Evolutionary conservation across 1,140 invertebrate genomes (phyloP), one percentile per base, ranked within the genome.

Genomic region (Atta texana): DNA sequence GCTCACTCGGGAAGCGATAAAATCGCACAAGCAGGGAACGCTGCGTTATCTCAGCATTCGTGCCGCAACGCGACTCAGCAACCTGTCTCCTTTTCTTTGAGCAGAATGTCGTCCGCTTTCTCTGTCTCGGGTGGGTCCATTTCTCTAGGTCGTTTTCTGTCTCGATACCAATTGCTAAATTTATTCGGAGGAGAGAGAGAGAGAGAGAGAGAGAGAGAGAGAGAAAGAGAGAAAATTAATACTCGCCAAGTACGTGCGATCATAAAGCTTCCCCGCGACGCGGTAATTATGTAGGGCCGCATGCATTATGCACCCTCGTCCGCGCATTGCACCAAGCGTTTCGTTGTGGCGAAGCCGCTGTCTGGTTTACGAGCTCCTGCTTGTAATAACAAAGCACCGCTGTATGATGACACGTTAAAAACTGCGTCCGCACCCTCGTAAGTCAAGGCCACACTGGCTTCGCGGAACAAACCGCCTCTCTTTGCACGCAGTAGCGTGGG

Each of bases 221-320:
- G 92, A 92, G 44, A 72, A 10, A 76, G 92, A 91, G 88, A 94
- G 92, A 92, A 93, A 94, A 94, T 94, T 94, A 94, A 94, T 94
- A 94, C 92, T 92, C 92, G 87, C 74, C 80, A 81, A 93, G 89
- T 91, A 88, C 85, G 76, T 86, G 86, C 72, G 89, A 85, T 90
- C 93, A 92, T 94, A 94, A 94, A 94, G 93, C 92, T 94, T 94
- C 90, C 91, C 89, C 88, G 92, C 91, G 93, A 94, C 94, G 94
- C 93, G 92, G 93, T 94, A 94, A 94, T 94, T 94, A 93, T 88
- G 93, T 91, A 80, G 88, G 71, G 72, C 85, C 76, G 49, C 51
- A 86, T 24, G 86, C 86, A 92, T 92, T 92, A 91, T 92, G 89
- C 86, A 75, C 68, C 68, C 84, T 84, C 85, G 88, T 53, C 84